phyloP scores from a whole-genome alignment of 2,888 invertebrate species.

The Brassicogethes aeneus region DNA sequence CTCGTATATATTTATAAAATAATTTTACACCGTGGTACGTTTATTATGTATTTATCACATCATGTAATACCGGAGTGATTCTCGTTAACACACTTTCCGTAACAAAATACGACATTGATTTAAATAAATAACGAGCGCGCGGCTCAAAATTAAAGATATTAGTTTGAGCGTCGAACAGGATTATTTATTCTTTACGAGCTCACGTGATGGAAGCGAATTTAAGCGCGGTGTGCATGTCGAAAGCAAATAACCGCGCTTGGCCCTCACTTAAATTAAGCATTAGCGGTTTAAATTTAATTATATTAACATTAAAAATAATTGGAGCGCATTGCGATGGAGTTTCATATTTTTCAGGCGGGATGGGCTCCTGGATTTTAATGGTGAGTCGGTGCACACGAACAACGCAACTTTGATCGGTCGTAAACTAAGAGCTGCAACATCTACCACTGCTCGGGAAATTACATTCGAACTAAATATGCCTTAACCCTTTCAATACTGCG shows the following conservation, averaged over 20 bases:
- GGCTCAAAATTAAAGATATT: not conserved
- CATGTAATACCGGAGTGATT: too few relatives aligned
- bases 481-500: too few relatives aligned
- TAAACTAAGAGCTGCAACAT: too few relatives aligned
- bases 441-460: too few relatives aligned
- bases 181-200: conserved; percentile 1
- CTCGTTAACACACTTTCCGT: not conserved
- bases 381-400: not conserved
- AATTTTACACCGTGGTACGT: too few relatives aligned
- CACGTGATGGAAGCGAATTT: not conserved
- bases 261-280: conserved; percentile 7
- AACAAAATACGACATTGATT: not conserved
- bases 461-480: too few relatives aligned
- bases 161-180: not conserved
- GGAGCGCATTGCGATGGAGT: conserved; percentile 6
- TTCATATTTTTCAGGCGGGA: conserved; percentile 2
- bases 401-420: not conserved
- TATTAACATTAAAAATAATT: conserved; percentile 11
- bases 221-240: not conserved
- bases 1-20: too few relatives aligned
- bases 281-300: conserved; percentile 10
- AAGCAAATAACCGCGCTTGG: conserved; percentile 1
- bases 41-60: too few relatives aligned
- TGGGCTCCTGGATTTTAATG: not conserved
- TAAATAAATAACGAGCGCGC: not conserved